phyloP scores from a whole-genome alignment of 2,888 invertebrate species.

The Agelastica alni region DNA sequence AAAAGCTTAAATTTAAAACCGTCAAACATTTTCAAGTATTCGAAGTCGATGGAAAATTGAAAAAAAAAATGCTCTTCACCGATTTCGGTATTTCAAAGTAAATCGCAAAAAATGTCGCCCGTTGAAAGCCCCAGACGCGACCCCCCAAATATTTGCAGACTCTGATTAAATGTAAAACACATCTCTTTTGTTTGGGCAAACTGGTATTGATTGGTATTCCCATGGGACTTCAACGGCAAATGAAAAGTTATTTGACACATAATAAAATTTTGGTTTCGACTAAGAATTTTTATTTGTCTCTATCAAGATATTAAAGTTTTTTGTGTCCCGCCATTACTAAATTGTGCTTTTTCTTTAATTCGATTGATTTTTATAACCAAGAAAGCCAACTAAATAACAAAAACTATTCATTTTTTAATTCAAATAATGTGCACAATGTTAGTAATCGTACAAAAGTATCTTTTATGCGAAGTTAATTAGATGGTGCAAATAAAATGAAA shows the following conservation, averaged over 20 bases:
- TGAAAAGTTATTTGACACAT: slow-evolving; percentile 24
- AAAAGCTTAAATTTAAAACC: slow-evolving; percentile 20
- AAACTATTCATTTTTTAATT: too few relatives aligned
- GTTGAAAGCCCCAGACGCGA: slow-evolving; percentile 14
- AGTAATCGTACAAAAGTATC: too few relatives aligned
- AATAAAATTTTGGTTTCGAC: slow-evolving; percentile 12
- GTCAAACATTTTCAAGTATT: slow-evolving; percentile 16
- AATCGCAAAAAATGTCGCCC: slow-evolving; percentile 1
- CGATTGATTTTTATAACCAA: too few relatives aligned
- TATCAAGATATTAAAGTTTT: too few relatives aligned
- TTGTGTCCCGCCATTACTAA: too few relatives aligned
- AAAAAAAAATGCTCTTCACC: slow-evolving; percentile 9
- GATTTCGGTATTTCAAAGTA: background rate
- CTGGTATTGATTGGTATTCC: slow-evolving; percentile 20
- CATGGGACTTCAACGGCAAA: slow-evolving; percentile 5
- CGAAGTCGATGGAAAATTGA: slow-evolving; percentile 16
- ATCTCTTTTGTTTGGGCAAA: slow-evolving; percentile 22
- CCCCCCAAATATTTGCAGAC: slow-evolving; percentile 23
- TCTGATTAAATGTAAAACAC: slow-evolving; percentile 26
- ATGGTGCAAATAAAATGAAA: too few relatives aligned
- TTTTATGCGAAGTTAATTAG: too few relatives aligned
- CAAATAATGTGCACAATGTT: too few relatives aligned
- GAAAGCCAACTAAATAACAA: too few relatives aligned
- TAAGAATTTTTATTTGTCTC: too few relatives aligned
- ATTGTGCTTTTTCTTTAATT: too few relatives aligned